A percentile compares a stretch with the other conserved stretches of the same genome.
Conservation (phyloP, 2,113 vertebrate species). For the Paedocypris sp. region DNA sequence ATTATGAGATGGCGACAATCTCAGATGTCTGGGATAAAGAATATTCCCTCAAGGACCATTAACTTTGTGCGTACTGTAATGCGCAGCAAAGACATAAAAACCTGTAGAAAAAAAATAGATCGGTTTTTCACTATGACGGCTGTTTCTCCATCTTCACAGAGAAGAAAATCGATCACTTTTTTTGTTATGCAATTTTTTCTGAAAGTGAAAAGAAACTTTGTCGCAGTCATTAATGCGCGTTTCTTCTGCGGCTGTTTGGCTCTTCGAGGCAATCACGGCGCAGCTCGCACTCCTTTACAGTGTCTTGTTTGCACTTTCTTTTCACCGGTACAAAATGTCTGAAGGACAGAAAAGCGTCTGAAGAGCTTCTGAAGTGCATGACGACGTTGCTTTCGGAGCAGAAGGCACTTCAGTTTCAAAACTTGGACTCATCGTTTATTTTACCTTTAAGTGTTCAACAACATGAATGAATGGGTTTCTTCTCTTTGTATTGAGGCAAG, state of each 20-base stretch:
- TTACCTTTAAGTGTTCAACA: not conserved
- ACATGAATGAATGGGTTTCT: not conserved
- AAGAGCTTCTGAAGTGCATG: not conserved
- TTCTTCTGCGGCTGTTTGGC: not conserved
- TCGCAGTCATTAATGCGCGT: not conserved
- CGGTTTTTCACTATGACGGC: too few species aligned
- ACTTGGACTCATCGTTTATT: not conserved
- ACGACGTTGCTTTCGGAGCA: not conserved
- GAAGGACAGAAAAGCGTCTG: not conserved
- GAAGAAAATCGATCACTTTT: not conserved
- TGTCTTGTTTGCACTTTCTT: not conserved
- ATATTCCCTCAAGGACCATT: not conserved
- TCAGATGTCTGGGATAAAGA: not conserved
- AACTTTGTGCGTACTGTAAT: too few species aligned
- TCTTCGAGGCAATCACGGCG: slow-evolving; percentile 1
- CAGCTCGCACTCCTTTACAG: not conserved
- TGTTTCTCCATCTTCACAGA: not conserved
- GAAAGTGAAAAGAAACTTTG: not conserved
- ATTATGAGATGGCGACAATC: too few species aligned
- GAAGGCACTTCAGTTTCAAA: not conserved
- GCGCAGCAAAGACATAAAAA: too few species aligned
- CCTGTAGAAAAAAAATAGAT: too few species aligned
- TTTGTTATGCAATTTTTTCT: not conserved
- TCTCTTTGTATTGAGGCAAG: not conserved
- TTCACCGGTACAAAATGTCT: not conserved